Evolutionary conservation across 2,113 vertebrate species (phyloP).

Genomic region (Perca schrenkii): DNA sequence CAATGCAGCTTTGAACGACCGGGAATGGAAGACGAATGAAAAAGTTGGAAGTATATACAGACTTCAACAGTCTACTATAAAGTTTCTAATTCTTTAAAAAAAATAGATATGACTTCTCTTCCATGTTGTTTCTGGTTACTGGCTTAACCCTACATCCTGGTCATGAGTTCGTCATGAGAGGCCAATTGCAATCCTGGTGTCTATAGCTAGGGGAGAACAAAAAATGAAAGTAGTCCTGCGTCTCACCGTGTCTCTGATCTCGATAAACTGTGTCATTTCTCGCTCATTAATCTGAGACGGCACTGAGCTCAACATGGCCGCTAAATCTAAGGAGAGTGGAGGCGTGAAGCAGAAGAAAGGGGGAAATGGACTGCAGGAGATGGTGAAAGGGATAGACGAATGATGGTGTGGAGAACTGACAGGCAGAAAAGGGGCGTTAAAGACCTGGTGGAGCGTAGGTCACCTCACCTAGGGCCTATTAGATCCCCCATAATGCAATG

Average conservation of each 20-base stretch:
- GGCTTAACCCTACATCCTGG: constrained; percentile 60
- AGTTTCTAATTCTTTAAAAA: neutral
- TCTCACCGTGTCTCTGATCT: constrained; percentile 45
- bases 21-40: neutral
- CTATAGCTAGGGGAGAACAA: constrained; percentile 6
- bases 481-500: constrained; percentile 63
- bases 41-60: neutral
- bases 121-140: constrained; percentile 28
- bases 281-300: constrained; percentile 46
- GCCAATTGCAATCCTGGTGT: constrained; percentile 5
- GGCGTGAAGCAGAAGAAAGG: constrained; percentile 45
- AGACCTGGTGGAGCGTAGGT: constrained; percentile 60
- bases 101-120: neutral
- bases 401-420: constrained; percentile 75
- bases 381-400: constrained; percentile 54
- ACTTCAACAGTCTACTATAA: neutral
- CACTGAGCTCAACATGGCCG: constrained; percentile 47
- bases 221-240: constrained; percentile 28
- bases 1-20: constrained; percentile 10
- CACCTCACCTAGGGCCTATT: constrained; percentile 74
- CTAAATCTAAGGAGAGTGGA: constrained; percentile 52
- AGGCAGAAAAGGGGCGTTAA: constrained; percentile 59
- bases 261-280: constrained; percentile 62
- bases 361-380: constrained; percentile 48
- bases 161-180: constrained; percentile 34